Evolutionary conservation across 1,140 invertebrate genomes (phyloP), one percentile per base, ranked within the genome.

Genomic region (Acromyrmex echinatior): DNA sequence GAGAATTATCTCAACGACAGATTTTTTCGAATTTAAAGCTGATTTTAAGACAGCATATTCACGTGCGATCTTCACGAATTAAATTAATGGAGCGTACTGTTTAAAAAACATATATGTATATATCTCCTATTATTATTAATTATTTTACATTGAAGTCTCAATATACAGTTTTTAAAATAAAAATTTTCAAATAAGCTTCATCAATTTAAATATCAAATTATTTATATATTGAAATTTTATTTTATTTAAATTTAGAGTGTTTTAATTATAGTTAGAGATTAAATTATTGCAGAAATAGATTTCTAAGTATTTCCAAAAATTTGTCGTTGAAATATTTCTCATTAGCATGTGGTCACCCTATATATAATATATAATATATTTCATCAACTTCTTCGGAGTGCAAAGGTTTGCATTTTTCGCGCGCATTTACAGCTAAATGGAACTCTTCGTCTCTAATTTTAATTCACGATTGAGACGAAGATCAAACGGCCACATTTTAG

Each of bases 311-410:
- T 39, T 28, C 1, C 2, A 28, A 58, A 16, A 45, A 16, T 28
- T 14, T 58, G 25, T 18, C 16, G 21, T 28, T 49, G 35, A 81
- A 58, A 71, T 71, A 81, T 58, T 31, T 71, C 35, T 63, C 18
- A 21, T 51, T 53, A 53, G 14, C 14, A 25, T 35, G 5, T 18
- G 21, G 7, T 58, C 35, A 76, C 39, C 70, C 70, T 51, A 25
- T 74, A 68, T 18, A 76, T 25, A 51, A 35, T 45, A 71, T 18
- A 73, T 49, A 82, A 82, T 74, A 76, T 84, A 84, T 63, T 31
- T 51, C n/a, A 16, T 84, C 45, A 84, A 74, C 70, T 84, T 82
- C 70, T 74, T 35, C 66, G 21, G 39, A 28, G 31, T 80, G 39
- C 16, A 71, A 60, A 81, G 35, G 10, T 71, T 81, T 31, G 35